These are phyloP conservation scores for Clamator glandarius DNA, from an alignment of 2,797 vertebrate genomes.

Conservation along the genomic window DNA sequence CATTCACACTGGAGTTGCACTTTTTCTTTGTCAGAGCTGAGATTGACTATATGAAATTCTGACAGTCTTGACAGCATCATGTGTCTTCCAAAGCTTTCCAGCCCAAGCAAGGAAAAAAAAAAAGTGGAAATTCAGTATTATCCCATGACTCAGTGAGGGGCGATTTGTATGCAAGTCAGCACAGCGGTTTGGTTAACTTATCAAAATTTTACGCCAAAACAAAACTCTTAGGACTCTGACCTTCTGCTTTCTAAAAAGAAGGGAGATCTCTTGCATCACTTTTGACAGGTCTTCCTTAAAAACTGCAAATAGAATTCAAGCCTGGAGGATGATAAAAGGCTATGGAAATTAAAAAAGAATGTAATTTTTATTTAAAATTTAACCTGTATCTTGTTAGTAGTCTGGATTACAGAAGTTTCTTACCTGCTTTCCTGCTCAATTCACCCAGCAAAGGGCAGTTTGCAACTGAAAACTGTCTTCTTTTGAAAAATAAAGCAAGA, in stretches of 20 bases:
- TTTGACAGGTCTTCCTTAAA: background rate
- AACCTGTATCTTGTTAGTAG: accelerated
- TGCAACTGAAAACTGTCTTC: background rate
- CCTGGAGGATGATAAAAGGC: background rate
- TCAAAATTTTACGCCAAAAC: background rate
- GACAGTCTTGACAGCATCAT: constrained; percentile 50
- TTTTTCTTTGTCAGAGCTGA: background rate
- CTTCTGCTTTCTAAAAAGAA: background rate
- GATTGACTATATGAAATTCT: constrained; percentile 32
- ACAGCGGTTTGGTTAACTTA: constrained; percentile 4
- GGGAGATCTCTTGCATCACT: background rate
- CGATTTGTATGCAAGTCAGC: background rate
- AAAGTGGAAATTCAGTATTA: background rate
- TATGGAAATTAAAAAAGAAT: background rate
- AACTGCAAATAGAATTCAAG: background rate
- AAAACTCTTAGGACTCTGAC: background rate
- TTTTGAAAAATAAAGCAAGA: background rate
- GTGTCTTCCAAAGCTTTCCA: constrained; percentile 29
- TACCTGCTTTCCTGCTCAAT: background rate
- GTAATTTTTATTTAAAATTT: background rate
- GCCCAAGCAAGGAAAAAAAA: constrained; percentile 5
- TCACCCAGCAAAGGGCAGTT: background rate
- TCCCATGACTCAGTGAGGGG: background rate
- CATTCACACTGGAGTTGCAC: background rate
- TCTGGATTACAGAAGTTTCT: background rate